Percentiles rank a stretch among this genome's conserved stretches.
Evolutionary conservation across 2,888 invertebrate species (phyloP).

Genomic region (Papilio elwesi): DNA sequence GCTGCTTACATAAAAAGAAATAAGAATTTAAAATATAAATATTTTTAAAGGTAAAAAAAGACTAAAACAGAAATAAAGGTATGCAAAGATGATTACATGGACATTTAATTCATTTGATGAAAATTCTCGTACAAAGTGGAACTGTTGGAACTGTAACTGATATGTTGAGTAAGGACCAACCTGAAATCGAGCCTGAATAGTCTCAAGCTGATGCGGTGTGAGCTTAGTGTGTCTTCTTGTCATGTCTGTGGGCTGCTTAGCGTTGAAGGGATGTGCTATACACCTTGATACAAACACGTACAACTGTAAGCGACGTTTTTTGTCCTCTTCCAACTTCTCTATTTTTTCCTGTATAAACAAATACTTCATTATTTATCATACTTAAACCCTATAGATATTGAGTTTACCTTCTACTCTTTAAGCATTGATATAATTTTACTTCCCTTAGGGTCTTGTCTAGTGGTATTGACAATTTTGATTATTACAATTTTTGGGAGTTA

Average conservation of each 20-base stretch:
- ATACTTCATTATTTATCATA: not conserved
- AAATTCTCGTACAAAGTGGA: not conserved
- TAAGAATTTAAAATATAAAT: no score
- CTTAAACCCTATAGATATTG: no score
- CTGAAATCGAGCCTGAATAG: slow-evolving; percentile 97
- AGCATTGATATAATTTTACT: no score
- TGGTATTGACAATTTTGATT: no score
- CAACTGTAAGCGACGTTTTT: slow-evolving; percentile 96
- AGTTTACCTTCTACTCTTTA: no score
- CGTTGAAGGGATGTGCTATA: slow-evolving; percentile 99
- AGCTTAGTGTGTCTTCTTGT: slow-evolving; percentile 97
- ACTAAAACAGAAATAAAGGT: not conserved
- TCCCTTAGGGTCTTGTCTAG: no score
- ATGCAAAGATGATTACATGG: not conserved
- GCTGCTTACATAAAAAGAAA: no score
- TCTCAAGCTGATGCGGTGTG: slow-evolving; percentile 97
- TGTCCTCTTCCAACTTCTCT: slow-evolving; percentile 97
- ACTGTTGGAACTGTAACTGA: not conserved
- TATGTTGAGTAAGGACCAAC: slow-evolving; percentile 66
- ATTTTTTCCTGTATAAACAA: slow-evolving; percentile 89
- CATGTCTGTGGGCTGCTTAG: slow-evolving; percentile 99
- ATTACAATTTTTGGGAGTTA: no score
- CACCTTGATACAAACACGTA: slow-evolving; percentile 99
- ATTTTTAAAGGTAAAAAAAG: not conserved
- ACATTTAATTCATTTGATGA: not conserved